Evolutionary conservation across 2,113 vertebrate genomes (phyloP), one percentile per base, ranked within the genome.

Genomic region (Parus major): DNA sequence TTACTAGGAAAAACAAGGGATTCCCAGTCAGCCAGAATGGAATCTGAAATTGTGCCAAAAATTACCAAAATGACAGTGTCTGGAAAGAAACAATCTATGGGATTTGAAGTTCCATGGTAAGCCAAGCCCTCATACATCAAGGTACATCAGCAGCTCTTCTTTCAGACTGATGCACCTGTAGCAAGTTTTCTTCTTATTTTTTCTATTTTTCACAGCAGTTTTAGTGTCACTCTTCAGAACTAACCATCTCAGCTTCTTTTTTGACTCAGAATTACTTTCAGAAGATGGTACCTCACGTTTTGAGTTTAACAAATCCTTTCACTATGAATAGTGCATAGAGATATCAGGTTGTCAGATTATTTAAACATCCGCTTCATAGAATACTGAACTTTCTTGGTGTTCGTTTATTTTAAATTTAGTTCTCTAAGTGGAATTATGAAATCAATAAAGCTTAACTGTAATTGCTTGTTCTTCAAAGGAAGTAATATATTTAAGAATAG

Each of bases 61-160:
- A 98, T 99, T 97, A 98, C 99, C 90, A 99, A 99, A 95, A 99
- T 99, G 99, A 99, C 99, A 21, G 98, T 99, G 57, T 99, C 99
- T 88, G 99, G 99, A 94, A 99, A 99, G 98, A 99, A 99, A 98
- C 99, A 99, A 57, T 99, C 98, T 85, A 99, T 99, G 98, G 99
- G 99, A 96, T 99, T 99, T 96, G 99, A 99, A 96, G 98, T 99
- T 89, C 99, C 98, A 91, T 98, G 99, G 99, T 99, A 99, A 98
- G 97, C 84, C 75, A 98, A 98, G 96, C 64, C 64, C 85, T 95
- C 6, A 4, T 88, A 50, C 46, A 70, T 81, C 49, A 93, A 94
- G 86, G 77, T 96, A 92, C 78, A 89, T 86, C 91, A 97, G 69
- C 57, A 66, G 47, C 33, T 88, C 27, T 88, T 97, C 61, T 92